These are phyloP conservation scores for Temnothorax longispinosus DNA, from an alignment of 1,140 invertebrate species.

Conservation along the genomic window DNA sequence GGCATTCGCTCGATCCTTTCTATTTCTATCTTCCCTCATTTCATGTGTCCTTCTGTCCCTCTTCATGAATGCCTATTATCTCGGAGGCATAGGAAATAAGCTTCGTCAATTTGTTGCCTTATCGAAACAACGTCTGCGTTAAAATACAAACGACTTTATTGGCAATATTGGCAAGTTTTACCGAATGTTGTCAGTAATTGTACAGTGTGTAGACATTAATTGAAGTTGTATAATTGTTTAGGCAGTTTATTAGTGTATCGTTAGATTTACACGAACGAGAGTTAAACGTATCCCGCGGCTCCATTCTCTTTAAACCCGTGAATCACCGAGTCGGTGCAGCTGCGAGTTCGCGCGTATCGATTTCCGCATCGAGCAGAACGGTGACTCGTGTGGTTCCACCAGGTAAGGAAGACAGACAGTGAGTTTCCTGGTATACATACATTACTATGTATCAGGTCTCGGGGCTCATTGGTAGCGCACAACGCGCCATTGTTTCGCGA, in stretches of 20 bases:
- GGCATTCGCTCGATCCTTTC: slow-evolving; percentile 49
- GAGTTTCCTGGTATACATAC: slow-evolving; percentile 69
- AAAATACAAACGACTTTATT: background rate
- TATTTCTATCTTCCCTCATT: slow-evolving; percentile 40
- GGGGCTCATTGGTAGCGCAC: slow-evolving; percentile 29
- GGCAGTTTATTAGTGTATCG: background rate
- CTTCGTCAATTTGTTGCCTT: background rate
- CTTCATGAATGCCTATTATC: slow-evolving; percentile 19
- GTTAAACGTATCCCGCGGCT: slow-evolving; percentile 17
- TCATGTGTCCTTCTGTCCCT: slow-evolving; percentile 25
- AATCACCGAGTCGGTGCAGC: slow-evolving; percentile 56
- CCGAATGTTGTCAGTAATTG: background rate
- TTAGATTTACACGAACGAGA: background rate
- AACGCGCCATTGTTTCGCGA: slow-evolving; percentile 63
- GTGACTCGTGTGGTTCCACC: slow-evolving; percentile 36
- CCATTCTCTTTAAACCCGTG: slow-evolving; percentile 41
- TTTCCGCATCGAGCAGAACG: slow-evolving; percentile 63
- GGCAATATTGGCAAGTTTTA: background rate
- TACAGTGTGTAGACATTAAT: background rate
- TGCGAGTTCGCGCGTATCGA: slow-evolving; percentile 60
- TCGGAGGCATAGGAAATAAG: slow-evolving; percentile 5
- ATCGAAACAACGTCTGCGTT: background rate
- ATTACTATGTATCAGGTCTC: slow-evolving; percentile 64
- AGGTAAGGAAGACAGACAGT: slow-evolving; percentile 56
- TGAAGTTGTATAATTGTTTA: background rate